These are phyloP conservation scores for Clarias magur DNA, from an alignment of 2,113 vertebrate species.

Conservation along the genomic window DNA sequence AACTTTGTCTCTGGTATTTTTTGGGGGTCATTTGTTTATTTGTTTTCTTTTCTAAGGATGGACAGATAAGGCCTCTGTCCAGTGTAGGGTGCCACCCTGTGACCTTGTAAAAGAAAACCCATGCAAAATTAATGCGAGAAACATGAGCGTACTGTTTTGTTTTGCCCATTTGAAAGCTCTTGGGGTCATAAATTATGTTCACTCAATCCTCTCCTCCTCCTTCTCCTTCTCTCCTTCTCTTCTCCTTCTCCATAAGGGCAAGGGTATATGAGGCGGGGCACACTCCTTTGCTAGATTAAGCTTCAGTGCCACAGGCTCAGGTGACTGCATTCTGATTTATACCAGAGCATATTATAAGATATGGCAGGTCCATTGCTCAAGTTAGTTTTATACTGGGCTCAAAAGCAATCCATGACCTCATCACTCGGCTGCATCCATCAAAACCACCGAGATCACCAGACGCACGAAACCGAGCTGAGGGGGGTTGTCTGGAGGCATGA, in stretches of 20 bases:
- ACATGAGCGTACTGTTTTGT: conserved; percentile 59
- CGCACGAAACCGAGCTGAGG: background rate
- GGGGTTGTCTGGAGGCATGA: background rate
- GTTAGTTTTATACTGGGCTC: conserved; percentile 44
- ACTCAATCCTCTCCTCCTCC: conserved; percentile 39
- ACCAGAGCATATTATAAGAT: conserved; percentile 25
- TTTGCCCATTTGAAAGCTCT: conserved; percentile 58
- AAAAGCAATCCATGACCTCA: conserved; percentile 53
- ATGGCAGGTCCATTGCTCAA: conserved; percentile 24
- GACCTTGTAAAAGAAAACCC: conserved; percentile 63
- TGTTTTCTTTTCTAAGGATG: conserved; percentile 25
- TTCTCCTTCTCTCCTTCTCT: conserved; percentile 15
- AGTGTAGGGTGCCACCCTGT: conserved; percentile 56
- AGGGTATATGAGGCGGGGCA: conserved; percentile 18
- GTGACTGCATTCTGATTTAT: conserved; percentile 52
- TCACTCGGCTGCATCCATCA: conserved; percentile 40
- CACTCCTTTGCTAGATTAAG: conserved; percentile 5
- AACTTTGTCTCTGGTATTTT: background rate
- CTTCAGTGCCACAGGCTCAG: conserved; percentile 16
- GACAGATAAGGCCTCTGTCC: conserved; percentile 39
- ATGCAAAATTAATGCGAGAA: conserved; percentile 63
- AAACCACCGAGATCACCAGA: conserved; percentile 1
- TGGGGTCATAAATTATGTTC: conserved; percentile 62
- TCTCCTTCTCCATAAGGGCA: conserved; percentile 13
- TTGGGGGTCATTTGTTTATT: conserved; percentile 42